These are phyloP conservation scores for Yponomeuta cagnagella DNA, from an alignment of 2,888 invertebrate species.

Conservation along the genomic window DNA sequence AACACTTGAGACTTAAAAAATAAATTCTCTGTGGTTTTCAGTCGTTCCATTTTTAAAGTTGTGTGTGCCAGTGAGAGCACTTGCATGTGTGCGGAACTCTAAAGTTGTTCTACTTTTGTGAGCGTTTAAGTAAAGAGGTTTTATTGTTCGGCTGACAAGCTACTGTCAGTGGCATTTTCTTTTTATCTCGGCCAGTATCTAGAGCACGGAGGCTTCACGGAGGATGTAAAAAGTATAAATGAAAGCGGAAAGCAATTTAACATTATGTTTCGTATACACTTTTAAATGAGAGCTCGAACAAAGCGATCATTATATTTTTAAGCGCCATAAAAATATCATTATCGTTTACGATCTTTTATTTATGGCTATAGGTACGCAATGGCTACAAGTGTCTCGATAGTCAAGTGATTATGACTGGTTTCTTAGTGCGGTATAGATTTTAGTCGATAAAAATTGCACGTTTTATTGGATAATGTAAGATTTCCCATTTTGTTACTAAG, in stretches of 20 bases:
- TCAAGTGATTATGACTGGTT: no score
- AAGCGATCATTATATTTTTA: not conserved
- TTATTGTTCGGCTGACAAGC: slow-evolving; percentile 1
- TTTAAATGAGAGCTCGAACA: not conserved
- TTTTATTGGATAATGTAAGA: no score
- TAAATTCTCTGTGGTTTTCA: not conserved
- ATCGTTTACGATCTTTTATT: no score
- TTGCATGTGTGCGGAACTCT: not conserved
- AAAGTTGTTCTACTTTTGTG: slow-evolving; percentile 1
- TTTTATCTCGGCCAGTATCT: not conserved
- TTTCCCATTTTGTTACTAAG: not conserved
- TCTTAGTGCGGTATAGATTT: no score
- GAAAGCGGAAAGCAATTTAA: not conserved
- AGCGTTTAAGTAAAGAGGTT: not conserved
- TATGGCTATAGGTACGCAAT: no score
- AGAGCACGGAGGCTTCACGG: not conserved
- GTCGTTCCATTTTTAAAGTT: not conserved
- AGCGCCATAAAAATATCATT: not conserved
- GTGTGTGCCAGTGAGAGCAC: slow-evolving; percentile 2
- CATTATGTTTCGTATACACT: not conserved
- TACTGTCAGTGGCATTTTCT: not conserved
- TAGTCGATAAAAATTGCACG: no score
- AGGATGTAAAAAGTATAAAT: not conserved
- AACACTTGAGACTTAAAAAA: slow-evolving; percentile 1
- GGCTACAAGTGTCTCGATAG: no score